These are phyloP conservation scores for Chaenocephalus aceratus DNA, from an alignment of 2,113 vertebrate species.

Conservation along the genomic window DNA sequence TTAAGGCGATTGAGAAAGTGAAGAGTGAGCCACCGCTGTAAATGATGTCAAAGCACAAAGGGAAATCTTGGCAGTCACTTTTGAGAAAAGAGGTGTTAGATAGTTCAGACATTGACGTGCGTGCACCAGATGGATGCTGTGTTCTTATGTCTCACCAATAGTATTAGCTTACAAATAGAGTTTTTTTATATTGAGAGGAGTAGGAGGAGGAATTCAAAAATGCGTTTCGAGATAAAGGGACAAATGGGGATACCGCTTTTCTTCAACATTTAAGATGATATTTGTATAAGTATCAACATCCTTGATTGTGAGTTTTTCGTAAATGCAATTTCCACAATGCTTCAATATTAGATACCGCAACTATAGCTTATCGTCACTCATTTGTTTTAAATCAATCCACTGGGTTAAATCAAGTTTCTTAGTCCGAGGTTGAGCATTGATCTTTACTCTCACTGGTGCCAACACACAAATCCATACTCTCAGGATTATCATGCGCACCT, in stretches of 20 bases:
- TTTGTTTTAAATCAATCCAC: conserved; percentile 28
- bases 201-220: conserved; percentile 37
- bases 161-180: conserved; percentile 35
- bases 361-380: background rate
- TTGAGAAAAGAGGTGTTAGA: conserved; percentile 49
- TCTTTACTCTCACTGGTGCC: conserved; percentile 11
- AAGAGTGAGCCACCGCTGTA: conserved; percentile 38
- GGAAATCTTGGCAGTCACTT: conserved; percentile 27
- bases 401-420: conserved; percentile 10
- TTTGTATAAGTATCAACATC: conserved; percentile 13
- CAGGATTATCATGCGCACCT: conserved; percentile 45
- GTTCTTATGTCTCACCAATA: conserved; percentile 45
- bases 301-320: conserved; percentile 3
- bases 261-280: background rate
- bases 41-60: conserved; percentile 65
- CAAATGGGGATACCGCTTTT: conserved; percentile 25
- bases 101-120: conserved; percentile 52
- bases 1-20: conserved; percentile 24
- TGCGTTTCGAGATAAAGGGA: conserved; percentile 13
- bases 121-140: conserved; percentile 66
- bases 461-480: conserved; percentile 25
- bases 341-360: conserved; percentile 4
- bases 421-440: background rate
- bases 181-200: conserved; percentile 16
- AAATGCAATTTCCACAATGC: background rate